Conservation (phyloP, 23 tunicate species). For the Aplidium turbinatum region DNA sequence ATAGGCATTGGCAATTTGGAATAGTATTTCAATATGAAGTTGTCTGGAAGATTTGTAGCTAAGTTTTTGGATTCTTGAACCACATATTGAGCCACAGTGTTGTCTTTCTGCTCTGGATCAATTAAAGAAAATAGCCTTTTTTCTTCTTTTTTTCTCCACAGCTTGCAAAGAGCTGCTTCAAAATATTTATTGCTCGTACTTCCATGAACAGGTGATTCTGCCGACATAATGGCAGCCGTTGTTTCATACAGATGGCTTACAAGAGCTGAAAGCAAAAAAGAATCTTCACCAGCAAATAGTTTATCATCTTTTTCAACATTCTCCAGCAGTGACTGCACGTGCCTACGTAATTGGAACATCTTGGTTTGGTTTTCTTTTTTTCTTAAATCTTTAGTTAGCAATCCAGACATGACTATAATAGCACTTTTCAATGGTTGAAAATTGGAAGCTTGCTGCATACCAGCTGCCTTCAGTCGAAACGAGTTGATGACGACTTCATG, state of each 20-base stretch:
- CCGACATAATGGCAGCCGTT: slow-evolving; percentile 30
- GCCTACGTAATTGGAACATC: slow-evolving; percentile 34
- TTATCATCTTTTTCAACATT: slow-evolving; percentile 7
- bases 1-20: slow-evolving; percentile 3
- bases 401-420: slow-evolving; percentile 25
- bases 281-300: neutral
- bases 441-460: neutral
- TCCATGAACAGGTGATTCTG: slow-evolving; percentile 2
- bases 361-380: slow-evolving; percentile 1
- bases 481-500: slow-evolving; percentile 58
- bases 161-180: slow-evolving; percentile 9
- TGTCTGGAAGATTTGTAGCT: slow-evolving; percentile 7
- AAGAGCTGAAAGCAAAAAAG: slow-evolving; percentile 9
- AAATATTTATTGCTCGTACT: neutral
- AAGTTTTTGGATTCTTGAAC: slow-evolving; percentile 5
- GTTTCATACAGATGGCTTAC: slow-evolving; percentile 46
- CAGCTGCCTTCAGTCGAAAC: slow-evolving; percentile 19
- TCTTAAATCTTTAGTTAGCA: slow-evolving; percentile 54
- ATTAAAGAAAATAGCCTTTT: neutral
- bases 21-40: slow-evolving; percentile 31
- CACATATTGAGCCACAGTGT: slow-evolving; percentile 22
- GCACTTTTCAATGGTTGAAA: slow-evolving; percentile 31
- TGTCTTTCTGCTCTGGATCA: neutral
- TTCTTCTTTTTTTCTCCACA: slow-evolving; percentile 12
- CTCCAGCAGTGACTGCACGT: slow-evolving; percentile 23